phyloP scores from a whole-genome alignment of 2,888 invertebrate genomes.

The Erebia epiphron region DNA sequence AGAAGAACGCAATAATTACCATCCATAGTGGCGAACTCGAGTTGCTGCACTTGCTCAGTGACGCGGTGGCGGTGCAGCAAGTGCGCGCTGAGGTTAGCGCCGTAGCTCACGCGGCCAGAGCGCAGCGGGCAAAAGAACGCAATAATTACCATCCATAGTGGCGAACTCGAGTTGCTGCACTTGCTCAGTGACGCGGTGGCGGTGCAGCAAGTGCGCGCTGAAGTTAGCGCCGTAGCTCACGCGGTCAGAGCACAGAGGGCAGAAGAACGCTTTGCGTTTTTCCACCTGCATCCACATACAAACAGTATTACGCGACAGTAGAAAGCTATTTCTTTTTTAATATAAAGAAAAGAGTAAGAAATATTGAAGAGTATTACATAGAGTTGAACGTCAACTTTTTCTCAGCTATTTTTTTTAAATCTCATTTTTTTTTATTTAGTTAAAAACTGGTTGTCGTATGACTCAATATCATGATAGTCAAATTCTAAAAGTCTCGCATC shows the following conservation, averaged over 20 bases:
- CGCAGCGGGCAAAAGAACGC: constrained; percentile 74
- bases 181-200: constrained; percentile 64
- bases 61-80: constrained; percentile 56
- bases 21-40: constrained; percentile 71
- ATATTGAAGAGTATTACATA: too few species aligned
- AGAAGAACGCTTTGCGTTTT: constrained; percentile 74
- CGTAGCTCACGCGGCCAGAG: constrained; percentile 71
- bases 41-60: constrained; percentile 65
- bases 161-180: constrained; percentile 71
- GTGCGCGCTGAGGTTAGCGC: constrained; percentile 61
- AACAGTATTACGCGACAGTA: background rate
- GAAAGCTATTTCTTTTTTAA: background rate
- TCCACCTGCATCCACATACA: constrained; percentile 53
- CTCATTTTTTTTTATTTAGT: too few species aligned
- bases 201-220: constrained; percentile 65
- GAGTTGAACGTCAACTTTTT: too few species aligned
- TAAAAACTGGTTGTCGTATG: too few species aligned
- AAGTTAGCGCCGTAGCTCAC: constrained; percentile 74
- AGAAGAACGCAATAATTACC: background rate
- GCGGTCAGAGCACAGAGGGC: constrained; percentile 70
- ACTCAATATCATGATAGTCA: too few species aligned
- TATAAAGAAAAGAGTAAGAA: too few species aligned
- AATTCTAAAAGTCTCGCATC: too few species aligned
- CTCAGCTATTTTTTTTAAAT: too few species aligned
- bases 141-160: constrained; percentile 54